Evolutionary conservation across 2,888 invertebrate species (phyloP), one percentile per base, ranked within the genome.

Genomic region (Marasmarcha lunaedactyla): DNA sequence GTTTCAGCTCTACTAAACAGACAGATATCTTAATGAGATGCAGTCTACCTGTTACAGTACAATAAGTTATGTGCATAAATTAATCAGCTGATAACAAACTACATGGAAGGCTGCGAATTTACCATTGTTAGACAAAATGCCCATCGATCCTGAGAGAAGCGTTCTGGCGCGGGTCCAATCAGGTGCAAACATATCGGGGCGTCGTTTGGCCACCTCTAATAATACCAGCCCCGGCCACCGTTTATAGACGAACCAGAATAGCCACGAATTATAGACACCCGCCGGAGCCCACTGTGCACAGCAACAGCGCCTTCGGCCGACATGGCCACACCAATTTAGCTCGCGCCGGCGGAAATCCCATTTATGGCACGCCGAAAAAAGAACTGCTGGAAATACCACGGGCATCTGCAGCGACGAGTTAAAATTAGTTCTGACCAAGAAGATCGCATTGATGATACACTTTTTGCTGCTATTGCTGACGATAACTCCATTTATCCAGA

Each of bases 161-260:
- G 58, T 59, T 53, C 71, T 77, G 78, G 78, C 78, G 46, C 48
- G 40, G 49, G 48, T 70, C 78, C 79, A 79, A 77, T 74, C 73
- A 73, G 73, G 76, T 76, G 74, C 67, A 63, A 71, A 69, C 63
- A 63, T 61, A 59, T 59, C 56, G 59, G 57, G 56, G 54, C 57
- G 55, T 57, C 59, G 64, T 65, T 67, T 65, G 67, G 63, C 71
- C 67, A 72, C 63, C 62, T 70, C 77, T 74, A 76, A 76, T 70
- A 62, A 72, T 79, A 78, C 54, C 52, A 51, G 55, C 57, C 64
- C 64, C 63, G 63, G 58, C 54, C 57, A 60, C 68, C 71, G 61
- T 57, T 71, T 76, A 74, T 77, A 78, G 73, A 54, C 54, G 59
- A 65, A 65, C 77, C 55, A 68, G 73, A 78, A 78, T 79, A 79